phyloP scores from a whole-genome alignment of 2,113 vertebrate genomes.

The Forbesichthys papilliferus region DNA sequence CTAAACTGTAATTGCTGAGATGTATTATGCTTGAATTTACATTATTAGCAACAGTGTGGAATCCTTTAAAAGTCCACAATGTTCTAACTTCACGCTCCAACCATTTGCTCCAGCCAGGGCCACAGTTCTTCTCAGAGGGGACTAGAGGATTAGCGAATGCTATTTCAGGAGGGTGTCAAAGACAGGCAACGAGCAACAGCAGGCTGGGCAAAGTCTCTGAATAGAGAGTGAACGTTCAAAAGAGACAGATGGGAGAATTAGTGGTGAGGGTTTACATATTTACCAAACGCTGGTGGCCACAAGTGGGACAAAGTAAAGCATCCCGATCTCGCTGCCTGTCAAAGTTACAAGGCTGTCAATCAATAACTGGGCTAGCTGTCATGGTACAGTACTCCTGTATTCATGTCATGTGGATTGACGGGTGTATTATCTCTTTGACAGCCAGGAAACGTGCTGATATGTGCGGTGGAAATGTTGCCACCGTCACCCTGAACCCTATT shows the following conservation, averaged over 20 bases:
- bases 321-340: constrained; percentile 4
- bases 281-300: constrained; percentile 25
- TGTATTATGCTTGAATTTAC: not conserved
- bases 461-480: constrained; percentile 23
- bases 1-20: not conserved
- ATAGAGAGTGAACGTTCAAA: constrained; percentile 37
- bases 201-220: constrained; percentile 36
- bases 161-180: constrained; percentile 73
- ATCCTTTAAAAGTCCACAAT: constrained; percentile 3
- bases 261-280: constrained; percentile 11
- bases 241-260: not conserved
- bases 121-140: constrained; percentile 38
- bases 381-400: not conserved
- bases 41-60: not conserved
- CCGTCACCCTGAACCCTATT: constrained; percentile 17
- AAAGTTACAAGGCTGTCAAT: constrained; percentile 6
- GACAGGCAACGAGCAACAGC: constrained; percentile 53
- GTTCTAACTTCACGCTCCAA: not conserved
- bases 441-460: constrained; percentile 14
- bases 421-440: constrained; percentile 45
- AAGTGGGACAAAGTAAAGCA: constrained; percentile 16
- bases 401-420: constrained; percentile 31
- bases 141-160: constrained; percentile 55
- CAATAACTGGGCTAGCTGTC: constrained; percentile 19
- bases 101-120: not conserved